These are phyloP conservation scores for Sapayoa aenigma DNA, from an alignment of 2,113 vertebrate species.

Conservation along the genomic window DNA sequence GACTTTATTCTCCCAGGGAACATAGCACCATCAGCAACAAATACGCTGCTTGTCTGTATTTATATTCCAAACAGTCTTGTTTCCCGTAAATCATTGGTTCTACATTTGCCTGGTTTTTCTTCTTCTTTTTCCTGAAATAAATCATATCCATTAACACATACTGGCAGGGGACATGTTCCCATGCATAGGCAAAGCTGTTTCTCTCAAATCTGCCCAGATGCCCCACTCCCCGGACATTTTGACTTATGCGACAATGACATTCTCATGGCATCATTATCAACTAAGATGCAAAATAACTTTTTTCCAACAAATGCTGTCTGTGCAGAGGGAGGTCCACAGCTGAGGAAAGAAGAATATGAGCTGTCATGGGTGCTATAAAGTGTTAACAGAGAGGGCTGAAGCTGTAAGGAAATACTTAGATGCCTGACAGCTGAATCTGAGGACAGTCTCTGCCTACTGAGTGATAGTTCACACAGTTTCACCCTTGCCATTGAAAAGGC, in stretches of 20 bases:
- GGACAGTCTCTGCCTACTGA: neutral
- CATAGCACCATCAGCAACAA: neutral
- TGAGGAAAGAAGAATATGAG: neutral
- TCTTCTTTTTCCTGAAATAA: neutral
- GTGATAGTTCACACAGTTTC: neutral
- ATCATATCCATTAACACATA: neutral
- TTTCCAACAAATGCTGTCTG: neutral
- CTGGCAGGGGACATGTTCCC: neutral
- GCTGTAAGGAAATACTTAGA: neutral
- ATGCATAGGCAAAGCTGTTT: neutral
- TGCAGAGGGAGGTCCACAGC: neutral
- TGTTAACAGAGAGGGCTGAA: neutral
- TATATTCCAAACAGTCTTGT: neutral
- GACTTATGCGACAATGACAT: neutral
- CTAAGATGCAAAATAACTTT: neutral
- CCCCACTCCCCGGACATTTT: neutral
- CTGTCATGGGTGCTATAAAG: rapidly evolving
- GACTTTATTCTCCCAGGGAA: neutral
- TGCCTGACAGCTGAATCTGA: neutral
- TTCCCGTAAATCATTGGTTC: neutral
- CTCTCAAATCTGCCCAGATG: neutral
- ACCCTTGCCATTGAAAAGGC: neutral
- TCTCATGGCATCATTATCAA: neutral
- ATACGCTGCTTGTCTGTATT: constrained; percentile 2
- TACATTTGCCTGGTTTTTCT: neutral